Conservation (phyloP, 2,888 invertebrate genomes). For the Noctuana brunneofusca region DNA sequence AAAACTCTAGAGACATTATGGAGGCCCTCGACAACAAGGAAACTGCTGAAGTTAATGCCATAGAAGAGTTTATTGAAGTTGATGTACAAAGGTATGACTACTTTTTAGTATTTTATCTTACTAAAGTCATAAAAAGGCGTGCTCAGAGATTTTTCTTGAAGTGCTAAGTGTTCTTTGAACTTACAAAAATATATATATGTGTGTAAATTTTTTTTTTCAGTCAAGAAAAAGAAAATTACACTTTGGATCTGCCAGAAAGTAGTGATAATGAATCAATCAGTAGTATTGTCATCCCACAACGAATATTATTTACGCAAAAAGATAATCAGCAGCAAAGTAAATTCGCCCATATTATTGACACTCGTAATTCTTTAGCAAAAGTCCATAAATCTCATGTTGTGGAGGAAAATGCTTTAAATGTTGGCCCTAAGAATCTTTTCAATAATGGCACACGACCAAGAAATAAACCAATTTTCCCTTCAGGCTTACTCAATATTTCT, state of each 20-base stretch:
- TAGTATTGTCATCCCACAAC: conserved; percentile 70
- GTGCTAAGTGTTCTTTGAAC: neutral
- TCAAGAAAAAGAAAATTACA: conserved; percentile 59
- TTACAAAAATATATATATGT: neutral
- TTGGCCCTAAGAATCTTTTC: conserved; percentile 59
- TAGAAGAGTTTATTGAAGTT: conserved; percentile 62
- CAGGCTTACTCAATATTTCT: conserved; percentile 60
- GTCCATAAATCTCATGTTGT: conserved; percentile 48
- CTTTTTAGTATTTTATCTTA: neutral
- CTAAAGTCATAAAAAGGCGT: no score
- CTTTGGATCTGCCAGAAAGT: conserved; percentile 65
- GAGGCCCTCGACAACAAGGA: conserved; percentile 57
- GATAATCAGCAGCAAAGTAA: conserved; percentile 54
- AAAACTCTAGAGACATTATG: conserved; percentile 60
- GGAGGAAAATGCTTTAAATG: conserved; percentile 52
- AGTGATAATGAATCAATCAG: conserved; percentile 69
- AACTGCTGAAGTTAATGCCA: conserved; percentile 46
- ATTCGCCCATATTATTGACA: conserved; percentile 52
- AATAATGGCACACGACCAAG: conserved; percentile 48
- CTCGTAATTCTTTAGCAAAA: conserved; percentile 56
- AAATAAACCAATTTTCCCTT: conserved; percentile 59
- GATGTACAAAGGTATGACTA: conserved; percentile 60
- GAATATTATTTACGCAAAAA: conserved; percentile 64
- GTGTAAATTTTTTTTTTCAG: conserved; percentile 47
- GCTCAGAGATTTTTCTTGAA: no score